Evolutionary conservation across 2,797 vertebrate species (phyloP).

Genomic region (Otolemur crassicaudatus): DNA sequence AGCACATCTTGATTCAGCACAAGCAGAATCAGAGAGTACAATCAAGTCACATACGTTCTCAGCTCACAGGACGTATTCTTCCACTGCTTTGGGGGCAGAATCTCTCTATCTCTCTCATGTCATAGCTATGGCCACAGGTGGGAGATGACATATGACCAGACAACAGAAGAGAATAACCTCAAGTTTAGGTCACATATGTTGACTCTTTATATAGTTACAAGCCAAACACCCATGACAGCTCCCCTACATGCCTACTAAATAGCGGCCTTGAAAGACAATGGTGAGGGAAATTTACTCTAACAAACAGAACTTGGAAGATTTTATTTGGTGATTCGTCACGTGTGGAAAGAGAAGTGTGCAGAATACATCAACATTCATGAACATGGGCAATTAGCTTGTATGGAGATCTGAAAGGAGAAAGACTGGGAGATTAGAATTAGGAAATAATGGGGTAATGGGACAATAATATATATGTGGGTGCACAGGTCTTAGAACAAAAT

Average conservation of each 20-base stretch:
- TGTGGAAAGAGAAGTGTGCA: not conserved
- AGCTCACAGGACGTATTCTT: not conserved
- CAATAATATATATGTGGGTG: not conserved
- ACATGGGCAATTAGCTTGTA: not conserved
- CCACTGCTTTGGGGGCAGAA: not conserved
- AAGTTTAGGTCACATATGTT: not conserved
- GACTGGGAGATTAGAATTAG: not conserved
- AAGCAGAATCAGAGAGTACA: not conserved
- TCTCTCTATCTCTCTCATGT: not conserved
- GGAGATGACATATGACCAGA: not conserved
- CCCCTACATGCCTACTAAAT: not conserved
- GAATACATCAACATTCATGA: not conserved
- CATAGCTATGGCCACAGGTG: not conserved
- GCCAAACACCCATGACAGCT: not conserved
- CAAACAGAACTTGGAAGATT: not conserved
- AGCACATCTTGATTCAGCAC: not conserved
- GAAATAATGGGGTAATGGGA: not conserved
- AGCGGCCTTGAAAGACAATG: not conserved
- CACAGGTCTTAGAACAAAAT: not conserved
- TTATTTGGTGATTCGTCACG: not conserved
- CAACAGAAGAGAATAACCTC: not conserved
- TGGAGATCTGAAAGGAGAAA: not conserved
- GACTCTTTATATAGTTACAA: not conserved
- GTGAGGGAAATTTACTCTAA: not conserved
- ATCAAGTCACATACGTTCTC: not conserved